Base-by-base conservation (phyloP, 2,113 vertebrate genomes). In the Pollimyrus isidori region DNA sequence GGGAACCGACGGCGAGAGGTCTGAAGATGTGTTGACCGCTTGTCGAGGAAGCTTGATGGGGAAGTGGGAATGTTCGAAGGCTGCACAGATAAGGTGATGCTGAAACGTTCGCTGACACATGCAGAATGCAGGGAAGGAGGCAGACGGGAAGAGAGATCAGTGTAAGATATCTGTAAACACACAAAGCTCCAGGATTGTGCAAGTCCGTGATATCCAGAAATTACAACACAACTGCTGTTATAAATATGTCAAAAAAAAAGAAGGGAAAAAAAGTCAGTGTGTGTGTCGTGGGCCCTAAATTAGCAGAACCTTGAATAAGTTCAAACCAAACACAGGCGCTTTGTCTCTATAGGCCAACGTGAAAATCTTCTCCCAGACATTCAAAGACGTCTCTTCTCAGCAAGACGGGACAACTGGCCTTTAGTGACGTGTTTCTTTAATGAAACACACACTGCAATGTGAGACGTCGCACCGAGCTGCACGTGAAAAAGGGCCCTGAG, bases 191-290 rank as follows among this genome's bases (percentile, higher is more conserved):
- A 87, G 49, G 53, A 53, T 87, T 87, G 85, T 53, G 85, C 50
- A 87, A 87, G 85, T 19, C 50, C 56, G 49, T 21, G 15, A 48
- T 53, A 87, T 7, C 39, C 50, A 87, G 13, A 87, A 87, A 52
- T 87, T 87, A 87, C 85, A 52, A 87, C 85, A 87, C 49, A 86
- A 30, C 17, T 86, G 85, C 48, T 56, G 85, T 35, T 56, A 87
- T 87, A 87, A 87, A 87, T 50, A 56, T 50, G 15, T 35, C 0
- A 23, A 56, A 87, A 53, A n/a, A 50, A 13, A 19, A 35, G 52
- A 86, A 23, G 42, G 35, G 10, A 9, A 3, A 86, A 86, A 56
- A 52, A 30, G 49, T 86, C 26, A 53, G 3, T 85, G 21, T 48
- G 23, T 26, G 83, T 86, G 48, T 35, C 1, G 69, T 35, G 73